Evolutionary conservation across 2,113 vertebrate species (phyloP).

Genomic region (Prionailurus viverrinus): DNA sequence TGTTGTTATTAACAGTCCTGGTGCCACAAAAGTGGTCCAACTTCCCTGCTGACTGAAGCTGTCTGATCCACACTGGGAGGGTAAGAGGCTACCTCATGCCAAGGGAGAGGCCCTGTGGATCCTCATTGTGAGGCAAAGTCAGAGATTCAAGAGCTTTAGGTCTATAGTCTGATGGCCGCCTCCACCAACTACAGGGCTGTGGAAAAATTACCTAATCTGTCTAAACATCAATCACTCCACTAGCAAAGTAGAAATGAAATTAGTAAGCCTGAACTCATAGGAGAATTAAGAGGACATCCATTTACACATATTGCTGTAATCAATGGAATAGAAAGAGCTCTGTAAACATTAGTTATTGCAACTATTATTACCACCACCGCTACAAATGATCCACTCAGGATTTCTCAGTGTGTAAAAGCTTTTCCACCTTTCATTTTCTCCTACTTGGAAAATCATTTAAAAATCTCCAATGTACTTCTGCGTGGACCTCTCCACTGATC

Average conservation of each 20-base stretch:
- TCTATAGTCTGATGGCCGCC: not conserved
- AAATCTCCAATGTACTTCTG: not conserved
- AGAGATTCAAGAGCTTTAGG: not conserved
- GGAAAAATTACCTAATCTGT: not conserved
- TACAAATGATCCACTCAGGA: not conserved
- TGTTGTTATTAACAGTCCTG: not conserved
- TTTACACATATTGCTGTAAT: not conserved
- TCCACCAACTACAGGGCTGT: not conserved
- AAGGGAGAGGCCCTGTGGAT: not conserved
- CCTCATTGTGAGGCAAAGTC: not conserved
- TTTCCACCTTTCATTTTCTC: not conserved
- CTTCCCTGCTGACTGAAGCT: rapidly evolving
- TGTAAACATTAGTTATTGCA: not conserved
- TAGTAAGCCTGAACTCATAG: not conserved
- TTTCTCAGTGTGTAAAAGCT: not conserved
- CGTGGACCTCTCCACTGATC: not conserved
- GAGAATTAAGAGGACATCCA: not conserved
- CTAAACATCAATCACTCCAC: not conserved
- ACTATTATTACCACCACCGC: not conserved
- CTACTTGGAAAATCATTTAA: not conserved
- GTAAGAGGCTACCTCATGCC: not conserved
- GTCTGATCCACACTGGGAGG: not conserved
- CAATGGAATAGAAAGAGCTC: not conserved
- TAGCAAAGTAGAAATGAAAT: not conserved
- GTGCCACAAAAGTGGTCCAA: not conserved